phyloP scores from a whole-genome alignment of 2,113 vertebrate genomes.

The Xiphophorus hellerii region DNA sequence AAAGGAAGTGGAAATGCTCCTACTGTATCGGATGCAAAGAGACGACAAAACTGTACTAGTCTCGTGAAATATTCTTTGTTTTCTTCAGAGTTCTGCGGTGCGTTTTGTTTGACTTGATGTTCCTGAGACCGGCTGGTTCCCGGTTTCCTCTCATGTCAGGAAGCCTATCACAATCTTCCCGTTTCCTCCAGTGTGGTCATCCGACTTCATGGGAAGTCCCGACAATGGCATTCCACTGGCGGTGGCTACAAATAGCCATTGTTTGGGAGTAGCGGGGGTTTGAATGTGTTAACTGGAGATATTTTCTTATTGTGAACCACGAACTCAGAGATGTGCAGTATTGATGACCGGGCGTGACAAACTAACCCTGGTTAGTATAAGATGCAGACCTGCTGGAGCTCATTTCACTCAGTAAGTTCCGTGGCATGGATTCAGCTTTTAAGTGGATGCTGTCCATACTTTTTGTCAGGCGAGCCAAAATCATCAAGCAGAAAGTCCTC shows the following conservation, averaged over 20 bases:
- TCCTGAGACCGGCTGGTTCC: conserved; percentile 29
- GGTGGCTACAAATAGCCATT: conserved; percentile 55
- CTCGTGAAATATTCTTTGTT: not conserved
- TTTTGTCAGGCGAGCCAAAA: too few relatives aligned
- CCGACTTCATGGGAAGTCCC: conserved; percentile 52
- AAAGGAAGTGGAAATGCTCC: not conserved
- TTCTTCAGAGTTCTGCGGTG: conserved; percentile 24
- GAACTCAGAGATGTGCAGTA: not conserved
- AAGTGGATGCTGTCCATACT: too few relatives aligned
- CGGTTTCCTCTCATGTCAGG: conserved; percentile 67
- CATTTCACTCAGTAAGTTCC: too few relatives aligned
- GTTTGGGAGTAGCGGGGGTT: conserved; percentile 49
- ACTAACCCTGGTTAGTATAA: too few relatives aligned
- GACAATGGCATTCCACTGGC: conserved; percentile 73
- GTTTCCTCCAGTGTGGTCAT: conserved; percentile 66
- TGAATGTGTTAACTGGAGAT: conserved; percentile 26
- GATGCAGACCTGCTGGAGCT: too few relatives aligned
- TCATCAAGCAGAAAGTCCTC: too few relatives aligned
- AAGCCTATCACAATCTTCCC: conserved; percentile 55
- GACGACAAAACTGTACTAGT: not conserved
- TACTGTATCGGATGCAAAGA: not conserved
- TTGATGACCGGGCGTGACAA: too few relatives aligned
- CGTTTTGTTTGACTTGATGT: conserved; percentile 62
- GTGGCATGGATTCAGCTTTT: too few relatives aligned
- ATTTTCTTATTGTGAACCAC: conserved; percentile 4